Percentiles rank a stretch among this genome's conserved stretches.
Conservation (phyloP, 2,797 vertebrate genomes). For the Cirrhinus mrigala region DNA sequence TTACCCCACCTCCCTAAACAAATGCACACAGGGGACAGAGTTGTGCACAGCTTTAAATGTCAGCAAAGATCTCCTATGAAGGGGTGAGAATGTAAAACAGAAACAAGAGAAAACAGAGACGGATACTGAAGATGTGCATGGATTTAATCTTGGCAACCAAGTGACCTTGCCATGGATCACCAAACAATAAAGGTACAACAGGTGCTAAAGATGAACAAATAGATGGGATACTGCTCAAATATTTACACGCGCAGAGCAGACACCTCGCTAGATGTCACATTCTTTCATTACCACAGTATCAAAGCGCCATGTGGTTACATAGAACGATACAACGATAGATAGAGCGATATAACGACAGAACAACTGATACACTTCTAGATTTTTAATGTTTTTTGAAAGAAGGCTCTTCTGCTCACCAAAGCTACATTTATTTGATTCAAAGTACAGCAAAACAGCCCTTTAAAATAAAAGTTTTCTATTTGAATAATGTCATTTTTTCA, state of each 20-base stretch:
- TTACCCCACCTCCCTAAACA: conserved; percentile 30
- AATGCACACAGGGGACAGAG: conserved; percentile 21
- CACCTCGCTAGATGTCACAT: neutral
- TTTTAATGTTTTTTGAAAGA: too few relatives aligned
- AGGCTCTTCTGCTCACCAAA: too few relatives aligned
- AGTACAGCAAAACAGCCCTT: too few relatives aligned
- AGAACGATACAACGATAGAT: neutral
- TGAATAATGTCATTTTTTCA: too few relatives aligned
- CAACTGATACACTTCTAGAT: too few relatives aligned
- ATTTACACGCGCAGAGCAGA: conserved; percentile 54
- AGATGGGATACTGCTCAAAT: conserved; percentile 27
- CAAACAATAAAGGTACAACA: conserved; percentile 23
- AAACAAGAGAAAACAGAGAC: neutral
- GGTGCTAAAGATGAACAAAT: conserved; percentile 35
- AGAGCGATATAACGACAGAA: neutral
- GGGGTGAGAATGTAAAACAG: conserved; percentile 13
- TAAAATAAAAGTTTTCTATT: too few relatives aligned
- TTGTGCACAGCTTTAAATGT: conserved; percentile 35
- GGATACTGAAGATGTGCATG: neutral
- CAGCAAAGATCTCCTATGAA: conserved; percentile 19
- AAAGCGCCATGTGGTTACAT: neutral
- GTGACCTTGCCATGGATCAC: conserved; percentile 20
- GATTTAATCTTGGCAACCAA: conserved; percentile 5
- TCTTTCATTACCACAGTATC: conserved; percentile 1
- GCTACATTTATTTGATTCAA: too few relatives aligned